These are phyloP conservation scores for Morbakka virulenta DNA, from an alignment of 30 jellyfish, hydroid and myxozoan species.

Conservation along the genomic window DNA sequence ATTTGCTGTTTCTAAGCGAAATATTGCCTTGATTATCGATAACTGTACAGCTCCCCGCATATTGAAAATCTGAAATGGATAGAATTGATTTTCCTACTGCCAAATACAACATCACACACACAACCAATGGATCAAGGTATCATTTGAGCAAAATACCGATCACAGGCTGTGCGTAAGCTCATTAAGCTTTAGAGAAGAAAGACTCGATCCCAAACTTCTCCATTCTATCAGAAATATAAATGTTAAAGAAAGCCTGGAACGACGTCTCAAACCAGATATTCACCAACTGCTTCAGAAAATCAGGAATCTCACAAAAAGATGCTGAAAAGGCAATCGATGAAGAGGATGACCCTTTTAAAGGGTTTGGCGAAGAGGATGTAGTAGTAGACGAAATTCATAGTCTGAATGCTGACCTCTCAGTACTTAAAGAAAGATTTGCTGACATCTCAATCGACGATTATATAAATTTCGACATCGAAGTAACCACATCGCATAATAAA, in stretches of 20 bases:
- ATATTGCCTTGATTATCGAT: constrained; percentile 44
- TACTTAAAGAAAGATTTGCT: neutral
- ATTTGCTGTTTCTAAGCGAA: constrained; percentile 33
- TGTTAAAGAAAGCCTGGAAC: constrained; percentile 56
- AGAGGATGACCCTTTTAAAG: neutral
- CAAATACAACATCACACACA: constrained; percentile 58
- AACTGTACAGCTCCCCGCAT: constrained; percentile 65
- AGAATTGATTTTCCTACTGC: constrained; percentile 52
- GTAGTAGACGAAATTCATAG: neutral
- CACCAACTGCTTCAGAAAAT: constrained; percentile 31
- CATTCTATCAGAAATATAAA: constrained; percentile 12
- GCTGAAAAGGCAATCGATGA: neutral
- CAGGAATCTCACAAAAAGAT: constrained; percentile 33
- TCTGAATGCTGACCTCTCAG: neutral
- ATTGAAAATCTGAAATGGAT: constrained; percentile 53
- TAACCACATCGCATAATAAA: constrained; percentile 14
- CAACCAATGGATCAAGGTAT: constrained; percentile 79
- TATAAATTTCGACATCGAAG: neutral
- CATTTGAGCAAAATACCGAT: constrained; percentile 48
- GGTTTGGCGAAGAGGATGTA: neutral
- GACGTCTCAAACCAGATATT: neutral
- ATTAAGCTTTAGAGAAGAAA: constrained; percentile 48
- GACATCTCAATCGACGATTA: neutral
- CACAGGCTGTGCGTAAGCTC: constrained; percentile 36
- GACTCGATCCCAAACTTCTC: constrained; percentile 19